phyloP scores from a whole-genome alignment of 1,140 invertebrate genomes.

The Hycleus phaleratus region DNA sequence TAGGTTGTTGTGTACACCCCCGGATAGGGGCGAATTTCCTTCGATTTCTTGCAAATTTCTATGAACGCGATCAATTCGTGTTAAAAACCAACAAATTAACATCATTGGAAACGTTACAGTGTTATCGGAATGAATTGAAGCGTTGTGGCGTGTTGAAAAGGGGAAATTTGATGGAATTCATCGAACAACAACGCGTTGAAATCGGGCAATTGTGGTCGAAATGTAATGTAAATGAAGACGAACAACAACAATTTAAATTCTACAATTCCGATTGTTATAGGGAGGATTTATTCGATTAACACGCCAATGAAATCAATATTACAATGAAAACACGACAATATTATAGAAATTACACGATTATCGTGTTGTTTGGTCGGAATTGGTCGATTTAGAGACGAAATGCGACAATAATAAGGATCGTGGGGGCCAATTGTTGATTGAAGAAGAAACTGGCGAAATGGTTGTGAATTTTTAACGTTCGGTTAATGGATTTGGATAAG shows the following conservation, averaged over 20 bases:
- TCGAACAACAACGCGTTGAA: conserved; percentile 60
- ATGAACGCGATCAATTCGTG: conserved; percentile 35
- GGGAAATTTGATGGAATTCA: conserved; percentile 59
- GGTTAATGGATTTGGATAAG: conserved; percentile 42
- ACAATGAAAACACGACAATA: conserved; percentile 56
- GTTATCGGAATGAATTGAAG: conserved; percentile 38
- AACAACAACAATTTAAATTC: conserved; percentile 54
- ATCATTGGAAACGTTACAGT: conserved; percentile 44
- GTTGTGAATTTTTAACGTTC: conserved; percentile 46
- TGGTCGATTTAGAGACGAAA: conserved; percentile 60
- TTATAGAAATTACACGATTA: conserved; percentile 54
- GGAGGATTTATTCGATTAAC: conserved; percentile 63
- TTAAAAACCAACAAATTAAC: too few relatives aligned
- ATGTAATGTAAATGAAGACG: conserved; percentile 52
- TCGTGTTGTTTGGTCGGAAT: conserved; percentile 56
- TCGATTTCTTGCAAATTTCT: background rate
- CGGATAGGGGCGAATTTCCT: too few relatives aligned
- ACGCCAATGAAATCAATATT: conserved; percentile 68
- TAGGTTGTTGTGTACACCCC: too few relatives aligned
- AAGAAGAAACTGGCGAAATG: conserved; percentile 48
- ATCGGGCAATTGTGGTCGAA: conserved; percentile 63
- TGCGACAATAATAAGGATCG: conserved; percentile 73
- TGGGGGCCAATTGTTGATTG: conserved; percentile 70
- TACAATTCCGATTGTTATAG: conserved; percentile 56
- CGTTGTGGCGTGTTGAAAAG: conserved; percentile 54